A percentile compares a stretch with the other conserved stretches of the same genome.
Conservation (phyloP, 2,113 vertebrate genomes). For the Pelodiscus sinensis region DNA sequence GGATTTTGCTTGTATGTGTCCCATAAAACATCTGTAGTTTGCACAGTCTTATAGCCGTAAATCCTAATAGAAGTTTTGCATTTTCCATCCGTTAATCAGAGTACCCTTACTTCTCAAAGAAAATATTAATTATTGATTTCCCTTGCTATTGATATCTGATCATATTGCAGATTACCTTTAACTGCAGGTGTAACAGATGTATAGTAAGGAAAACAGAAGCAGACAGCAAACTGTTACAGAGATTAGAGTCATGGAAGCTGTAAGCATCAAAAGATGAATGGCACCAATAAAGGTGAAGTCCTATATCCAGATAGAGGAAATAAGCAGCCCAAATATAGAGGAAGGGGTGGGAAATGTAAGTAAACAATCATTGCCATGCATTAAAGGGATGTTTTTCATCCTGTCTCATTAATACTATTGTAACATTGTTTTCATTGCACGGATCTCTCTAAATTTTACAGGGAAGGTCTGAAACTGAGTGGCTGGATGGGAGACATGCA, state of each 20-base stretch:
- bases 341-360: neutral
- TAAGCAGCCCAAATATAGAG: neutral
- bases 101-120: neutral
- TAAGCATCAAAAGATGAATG: neutral
- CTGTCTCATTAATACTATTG: neutral
- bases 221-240: neutral
- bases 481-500: neutral
- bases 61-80: neutral
- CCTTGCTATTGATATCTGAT: neutral
- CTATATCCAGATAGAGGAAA: neutral
- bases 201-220: neutral
- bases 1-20: neutral
- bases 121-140: neutral
- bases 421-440: neutral
- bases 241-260: neutral
- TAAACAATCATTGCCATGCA: neutral
- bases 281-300: neutral
- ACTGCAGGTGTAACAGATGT: neutral
- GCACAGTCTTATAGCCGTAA: neutral
- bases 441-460: neutral
- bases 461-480: neutral
- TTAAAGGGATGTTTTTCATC: neutral
- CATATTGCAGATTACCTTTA: neutral
- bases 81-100: neutral
- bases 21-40: neutral